A percentile compares a stretch with the other conserved stretches of the same genome.
Conservation (phyloP, 2,888 invertebrate species). For the Venusia cambrica region DNA sequence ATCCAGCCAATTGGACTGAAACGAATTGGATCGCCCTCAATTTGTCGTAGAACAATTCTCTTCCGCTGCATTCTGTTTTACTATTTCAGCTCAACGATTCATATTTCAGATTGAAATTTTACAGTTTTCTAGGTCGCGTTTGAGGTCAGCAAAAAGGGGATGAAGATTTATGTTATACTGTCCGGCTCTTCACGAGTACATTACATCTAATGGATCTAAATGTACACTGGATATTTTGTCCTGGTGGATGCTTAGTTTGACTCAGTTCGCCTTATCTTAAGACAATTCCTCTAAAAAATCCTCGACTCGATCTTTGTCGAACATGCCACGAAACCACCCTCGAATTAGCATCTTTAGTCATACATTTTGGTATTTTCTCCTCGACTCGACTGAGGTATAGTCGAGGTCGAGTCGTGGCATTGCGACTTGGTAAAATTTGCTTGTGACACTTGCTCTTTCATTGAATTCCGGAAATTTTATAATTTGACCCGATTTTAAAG, state of each 20-base stretch:
- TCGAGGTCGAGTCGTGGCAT: no score
- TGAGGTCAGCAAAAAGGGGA: slow-evolving; percentile 17
- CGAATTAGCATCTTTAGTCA: no score
- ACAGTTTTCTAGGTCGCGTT: slow-evolving; percentile 26
- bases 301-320: no score
- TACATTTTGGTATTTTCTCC: no score
- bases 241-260: slow-evolving; percentile 5
- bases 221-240: slow-evolving; percentile 19
- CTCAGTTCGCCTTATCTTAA: no score
- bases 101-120: slow-evolving; percentile 41
- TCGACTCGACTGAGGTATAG: no score
- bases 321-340: no score
- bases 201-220: slow-evolving; percentile 16
- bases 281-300: no score
- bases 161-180: slow-evolving; percentile 19
- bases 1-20: slow-evolving; percentile 78
- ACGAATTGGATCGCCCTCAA: slow-evolving; percentile 79
- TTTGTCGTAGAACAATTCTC: slow-evolving; percentile 64
- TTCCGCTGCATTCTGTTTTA: slow-evolving; percentile 71
- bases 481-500: no score
- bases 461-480: no score
- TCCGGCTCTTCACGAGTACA: slow-evolving; percentile 12
- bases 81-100: slow-evolving; percentile 45
- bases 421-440: no score
- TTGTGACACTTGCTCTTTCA: no score